Evolutionary conservation across 2,113 vertebrate genomes (phyloP).

Genomic region (Orycteropus afer): DNA sequence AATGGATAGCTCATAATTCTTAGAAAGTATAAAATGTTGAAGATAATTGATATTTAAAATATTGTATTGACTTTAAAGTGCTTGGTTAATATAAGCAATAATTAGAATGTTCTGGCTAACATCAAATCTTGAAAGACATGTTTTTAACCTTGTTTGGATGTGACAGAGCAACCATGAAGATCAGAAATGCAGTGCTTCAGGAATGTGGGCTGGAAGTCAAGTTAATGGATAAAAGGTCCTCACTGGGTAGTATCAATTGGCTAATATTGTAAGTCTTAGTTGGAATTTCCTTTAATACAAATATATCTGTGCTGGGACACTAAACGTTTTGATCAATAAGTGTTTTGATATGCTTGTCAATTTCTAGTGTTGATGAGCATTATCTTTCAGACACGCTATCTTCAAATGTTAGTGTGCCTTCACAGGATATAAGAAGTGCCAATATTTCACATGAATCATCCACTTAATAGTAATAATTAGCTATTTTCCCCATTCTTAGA

Average conservation of each 20-base stretch:
- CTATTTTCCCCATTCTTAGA: constrained; percentile 10
- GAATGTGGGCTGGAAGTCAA: constrained; percentile 50
- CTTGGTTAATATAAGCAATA: constrained; percentile 35
- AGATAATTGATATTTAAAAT: constrained; percentile 48
- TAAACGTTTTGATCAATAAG: constrained; percentile 43
- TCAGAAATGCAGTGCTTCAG: constrained; percentile 27
- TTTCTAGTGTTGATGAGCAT: constrained; percentile 57
- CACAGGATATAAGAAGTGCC: neutral
- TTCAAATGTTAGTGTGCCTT: constrained; percentile 35
- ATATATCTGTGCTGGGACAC: neutral
- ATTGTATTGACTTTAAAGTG: constrained; percentile 25
- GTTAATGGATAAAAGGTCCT: constrained; percentile 23
- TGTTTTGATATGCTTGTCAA: constrained; percentile 60
- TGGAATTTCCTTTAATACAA: neutral
- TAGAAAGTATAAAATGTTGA: constrained; percentile 32
- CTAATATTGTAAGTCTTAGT: constrained; percentile 42
- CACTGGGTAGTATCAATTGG: constrained; percentile 33
- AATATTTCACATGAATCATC: constrained; percentile 5
- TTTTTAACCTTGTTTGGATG: constrained; percentile 57
- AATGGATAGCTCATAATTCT: neutral
- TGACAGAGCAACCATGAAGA: constrained; percentile 24
- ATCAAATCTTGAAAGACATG: constrained; percentile 45
- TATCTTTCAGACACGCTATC: constrained; percentile 29
- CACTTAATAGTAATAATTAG: constrained; percentile 6
- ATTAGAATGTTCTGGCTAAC: constrained; percentile 54